A percentile compares a stretch with the other conserved stretches of the same genome.
These are phyloP conservation scores for Luehdorfia chinensis DNA, from an alignment of 1,140 invertebrate genomes.

Conservation along the genomic window DNA sequence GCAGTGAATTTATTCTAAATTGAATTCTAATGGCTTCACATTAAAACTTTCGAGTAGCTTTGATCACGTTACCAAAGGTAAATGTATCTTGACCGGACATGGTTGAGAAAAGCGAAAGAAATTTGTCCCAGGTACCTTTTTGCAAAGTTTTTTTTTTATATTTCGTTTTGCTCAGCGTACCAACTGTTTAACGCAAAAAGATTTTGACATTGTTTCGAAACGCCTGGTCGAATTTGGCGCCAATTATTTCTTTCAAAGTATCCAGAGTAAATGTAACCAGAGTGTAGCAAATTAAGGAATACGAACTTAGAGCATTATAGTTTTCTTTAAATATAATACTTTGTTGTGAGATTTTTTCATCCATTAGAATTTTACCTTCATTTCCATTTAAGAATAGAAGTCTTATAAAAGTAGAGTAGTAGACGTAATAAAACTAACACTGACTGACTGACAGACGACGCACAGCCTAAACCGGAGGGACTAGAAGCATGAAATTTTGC, in stretches of 20 bases:
- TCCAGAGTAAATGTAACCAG: conserved; percentile 26
- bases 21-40: conserved; percentile 9
- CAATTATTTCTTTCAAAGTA: conserved; percentile 48
- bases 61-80: not conserved
- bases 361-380: too few relatives aligned
- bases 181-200: conserved; percentile 51
- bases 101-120: conserved; percentile 57
- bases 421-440: too few relatives aligned
- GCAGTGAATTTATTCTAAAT: conserved; percentile 2
- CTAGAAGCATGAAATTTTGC: too few relatives aligned
- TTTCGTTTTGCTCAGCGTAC: conserved; percentile 36
- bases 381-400: too few relatives aligned
- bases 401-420: too few relatives aligned
- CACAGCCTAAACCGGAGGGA: too few relatives aligned
- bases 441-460: too few relatives aligned
- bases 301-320: too few relatives aligned
- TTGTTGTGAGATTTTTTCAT: too few relatives aligned
- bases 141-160: conserved; percentile 29
- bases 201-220: conserved; percentile 58
- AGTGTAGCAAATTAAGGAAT: not conserved
- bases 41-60: not conserved
- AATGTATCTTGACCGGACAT: conserved; percentile 6
- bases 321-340: too few relatives aligned
- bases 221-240: conserved; percentile 46
- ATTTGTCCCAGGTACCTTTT: conserved; percentile 56